Evolutionary conservation across 2,113 vertebrate genomes (phyloP), one percentile per base, ranked within the genome.

Genomic region (Bettongia penicillata): DNA sequence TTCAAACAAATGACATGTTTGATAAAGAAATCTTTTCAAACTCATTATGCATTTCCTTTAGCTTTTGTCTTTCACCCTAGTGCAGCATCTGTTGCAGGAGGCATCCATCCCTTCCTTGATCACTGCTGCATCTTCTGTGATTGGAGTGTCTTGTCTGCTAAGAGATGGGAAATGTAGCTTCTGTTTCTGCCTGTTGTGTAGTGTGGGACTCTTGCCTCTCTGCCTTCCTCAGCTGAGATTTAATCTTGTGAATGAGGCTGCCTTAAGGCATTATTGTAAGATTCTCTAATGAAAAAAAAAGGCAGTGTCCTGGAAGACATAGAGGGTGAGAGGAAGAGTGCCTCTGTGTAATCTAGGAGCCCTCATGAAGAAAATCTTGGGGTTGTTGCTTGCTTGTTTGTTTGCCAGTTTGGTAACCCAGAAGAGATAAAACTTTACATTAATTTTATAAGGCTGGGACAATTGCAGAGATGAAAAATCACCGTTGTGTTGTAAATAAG

Each of bases 1-100:
- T 98, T 98, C 98, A 98, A 98, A 98, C 98, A 98, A 98, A 98
- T 98, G 98, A 98, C 98, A 98, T 97, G 98, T 99, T 98, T 98
- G 98, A 98, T 98, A 98, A 98, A 98, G 97, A 98, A 98, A 98
- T 98, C 98, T 98, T 98, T 98, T 98, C 96, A 97, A 97, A 98
- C 98, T 98, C 98, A 98, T 98, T 98, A 98, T 98, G 97, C 97
- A 98, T 96, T 98, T 84, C 68, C 19, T 84, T 97, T 94, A 98
- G 96, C 98, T 97, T 98, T 98, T 98, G 97, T 98, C 98, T 98
- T 98, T 98, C 97, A 96, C 98, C 98, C 98, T 98, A 97, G 97
- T 97, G 96, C 94, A 98, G 98, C 98, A 98, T 98, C 98, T 98
- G 97, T 98, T 98, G 96, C 97, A 98, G 97, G 96, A 53, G 89